Conservation (phyloP, 1,140 invertebrate species). For the Ceratosolen fusciceps region DNA sequence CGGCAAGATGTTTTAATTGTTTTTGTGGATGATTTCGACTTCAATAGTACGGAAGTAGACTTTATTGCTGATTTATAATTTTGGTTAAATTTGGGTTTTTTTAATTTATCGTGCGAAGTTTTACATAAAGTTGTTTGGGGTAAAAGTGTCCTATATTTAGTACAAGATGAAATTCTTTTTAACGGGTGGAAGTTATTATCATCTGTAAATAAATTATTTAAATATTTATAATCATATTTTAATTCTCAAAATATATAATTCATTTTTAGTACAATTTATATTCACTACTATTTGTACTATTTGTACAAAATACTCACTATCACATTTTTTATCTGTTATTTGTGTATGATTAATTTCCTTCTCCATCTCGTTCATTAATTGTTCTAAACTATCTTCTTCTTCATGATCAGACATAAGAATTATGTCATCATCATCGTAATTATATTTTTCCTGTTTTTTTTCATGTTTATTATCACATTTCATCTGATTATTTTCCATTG, state of each 20-base stretch:
- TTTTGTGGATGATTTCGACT: background rate
- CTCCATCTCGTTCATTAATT: background rate
- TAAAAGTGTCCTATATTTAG: background rate
- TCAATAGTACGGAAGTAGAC: background rate
- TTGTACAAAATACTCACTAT: background rate
- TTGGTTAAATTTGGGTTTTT: background rate
- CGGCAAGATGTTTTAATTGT: background rate
- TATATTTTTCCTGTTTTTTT: background rate
- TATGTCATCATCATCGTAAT: background rate
- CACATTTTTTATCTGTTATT: background rate
- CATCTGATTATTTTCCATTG: background rate
- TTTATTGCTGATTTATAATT: background rate
- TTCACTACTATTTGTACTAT: background rate
- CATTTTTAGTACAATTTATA: background rate
- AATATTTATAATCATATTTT: background rate
- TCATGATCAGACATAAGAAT: conserved; percentile 15
- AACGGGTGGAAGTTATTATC: background rate
- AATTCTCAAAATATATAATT: background rate
- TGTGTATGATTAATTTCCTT: background rate
- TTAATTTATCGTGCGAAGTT: background rate
- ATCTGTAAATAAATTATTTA: background rate
- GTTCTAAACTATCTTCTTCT: conserved; percentile 7
- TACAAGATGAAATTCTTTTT: background rate
- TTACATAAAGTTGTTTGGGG: background rate
- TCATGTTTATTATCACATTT: background rate